phyloP scores from a whole-genome alignment of 2,113 vertebrate species.

The Actenoides lindsayi region DNA sequence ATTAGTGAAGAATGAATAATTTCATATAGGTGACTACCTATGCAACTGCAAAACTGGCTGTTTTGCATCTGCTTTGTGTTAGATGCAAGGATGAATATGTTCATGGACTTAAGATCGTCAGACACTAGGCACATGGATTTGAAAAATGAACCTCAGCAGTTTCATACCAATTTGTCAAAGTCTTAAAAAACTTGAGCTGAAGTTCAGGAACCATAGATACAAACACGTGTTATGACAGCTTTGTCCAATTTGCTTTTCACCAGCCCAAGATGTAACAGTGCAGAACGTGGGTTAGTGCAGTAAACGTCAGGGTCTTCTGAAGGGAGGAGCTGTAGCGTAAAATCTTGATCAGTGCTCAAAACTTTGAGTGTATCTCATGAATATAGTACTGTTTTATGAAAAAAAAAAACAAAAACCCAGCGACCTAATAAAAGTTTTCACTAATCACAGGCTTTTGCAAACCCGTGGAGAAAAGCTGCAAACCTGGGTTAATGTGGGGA shows the following conservation, averaged over 20 bases:
- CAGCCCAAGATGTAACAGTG: rapidly evolving
- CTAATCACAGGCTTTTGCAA: neutral
- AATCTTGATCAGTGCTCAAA: neutral
- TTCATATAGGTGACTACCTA: neutral
- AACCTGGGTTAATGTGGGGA: neutral
- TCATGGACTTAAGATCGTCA: neutral
- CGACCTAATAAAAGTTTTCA: neutral
- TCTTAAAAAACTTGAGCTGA: neutral
- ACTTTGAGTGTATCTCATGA: neutral
- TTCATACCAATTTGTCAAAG: neutral
- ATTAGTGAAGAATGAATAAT: neutral
- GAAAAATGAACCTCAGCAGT: neutral
- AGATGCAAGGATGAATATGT: neutral
- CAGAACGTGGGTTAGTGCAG: neutral
- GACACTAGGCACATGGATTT: neutral
- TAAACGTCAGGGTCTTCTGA: neutral
- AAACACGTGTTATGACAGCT: neutral
- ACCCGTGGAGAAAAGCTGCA: neutral
- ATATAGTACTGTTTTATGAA: neutral
- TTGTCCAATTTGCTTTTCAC: neutral
- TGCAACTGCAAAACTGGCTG: neutral
- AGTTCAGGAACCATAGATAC: neutral
- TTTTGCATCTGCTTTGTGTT: neutral
- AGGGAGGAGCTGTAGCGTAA: neutral
- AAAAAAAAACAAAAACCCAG: neutral